A percentile compares a stretch with the other conserved stretches of the same genome.
Conservation (phyloP, 2,797 vertebrate species). For the Leptoclinus maculatus region DNA sequence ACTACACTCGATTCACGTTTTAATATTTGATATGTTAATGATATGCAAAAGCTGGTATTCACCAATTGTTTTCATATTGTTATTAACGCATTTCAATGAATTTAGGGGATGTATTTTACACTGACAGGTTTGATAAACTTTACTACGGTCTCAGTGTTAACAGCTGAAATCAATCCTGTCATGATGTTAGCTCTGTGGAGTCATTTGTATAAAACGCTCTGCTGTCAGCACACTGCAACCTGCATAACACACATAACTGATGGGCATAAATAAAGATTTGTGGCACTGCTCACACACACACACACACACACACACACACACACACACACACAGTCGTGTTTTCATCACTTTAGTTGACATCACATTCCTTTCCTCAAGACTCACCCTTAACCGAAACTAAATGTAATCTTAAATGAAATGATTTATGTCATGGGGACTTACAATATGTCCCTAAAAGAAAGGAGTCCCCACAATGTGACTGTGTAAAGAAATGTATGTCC, state of each 20-base stretch:
- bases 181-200: neutral
- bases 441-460: neutral
- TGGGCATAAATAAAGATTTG: constrained; percentile 6
- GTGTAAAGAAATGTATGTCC: neutral
- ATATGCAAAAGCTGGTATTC: neutral
- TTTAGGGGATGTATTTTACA: neutral
- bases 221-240: constrained; percentile 34
- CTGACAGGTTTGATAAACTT: too few relatives aligned
- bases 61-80: neutral
- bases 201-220: constrained; percentile 22
- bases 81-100: neutral
- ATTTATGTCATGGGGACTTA: neutral
- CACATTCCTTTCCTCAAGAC: neutral
- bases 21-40: neutral
- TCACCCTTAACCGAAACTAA: neutral
- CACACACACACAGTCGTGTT: constrained; percentile 11
- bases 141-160: neutral
- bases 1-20: too few relatives aligned
- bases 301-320: constrained; percentile 30
- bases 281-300: constrained; percentile 16
- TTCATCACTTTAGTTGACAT: neutral
- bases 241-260: constrained; percentile 17
- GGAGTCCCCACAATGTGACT: neutral
- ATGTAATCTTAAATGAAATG: neutral
- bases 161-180: neutral